Evolutionary conservation across 2,113 vertebrate genomes (phyloP).

Genomic region (Dasyornis broadbenti): DNA sequence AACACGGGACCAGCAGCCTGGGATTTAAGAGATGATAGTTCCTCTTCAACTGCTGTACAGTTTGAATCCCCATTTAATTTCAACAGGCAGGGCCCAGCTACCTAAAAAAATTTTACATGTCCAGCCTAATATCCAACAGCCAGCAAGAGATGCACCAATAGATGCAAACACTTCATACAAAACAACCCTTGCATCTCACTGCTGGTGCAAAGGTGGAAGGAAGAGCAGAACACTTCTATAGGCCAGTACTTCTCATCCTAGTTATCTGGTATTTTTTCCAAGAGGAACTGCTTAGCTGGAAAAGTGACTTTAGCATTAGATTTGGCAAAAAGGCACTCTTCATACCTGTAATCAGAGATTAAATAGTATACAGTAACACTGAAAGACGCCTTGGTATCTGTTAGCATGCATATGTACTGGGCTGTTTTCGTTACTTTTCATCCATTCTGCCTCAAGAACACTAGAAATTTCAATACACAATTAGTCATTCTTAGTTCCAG

Average conservation of each 20-base stretch:
- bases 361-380: background rate
- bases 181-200: background rate
- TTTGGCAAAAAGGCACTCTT: background rate
- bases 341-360: background rate
- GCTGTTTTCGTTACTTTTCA: background rate
- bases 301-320: background rate
- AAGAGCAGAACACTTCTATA: background rate
- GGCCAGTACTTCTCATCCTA: background rate
- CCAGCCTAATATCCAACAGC: background rate
- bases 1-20: background rate
- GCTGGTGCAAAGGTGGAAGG: background rate
- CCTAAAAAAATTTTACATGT: fast-evolving
- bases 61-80: background rate
- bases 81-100: background rate
- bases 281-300: background rate
- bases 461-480: background rate
- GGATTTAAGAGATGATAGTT: background rate
- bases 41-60: background rate
- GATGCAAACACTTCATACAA: background rate
- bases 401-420: background rate
- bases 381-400: background rate
- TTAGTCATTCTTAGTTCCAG: background rate
- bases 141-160: background rate
- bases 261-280: background rate
- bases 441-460: background rate